Evolutionary conservation across 2,797 vertebrate species (phyloP).

Genomic region (Chaunax sp.): DNA sequence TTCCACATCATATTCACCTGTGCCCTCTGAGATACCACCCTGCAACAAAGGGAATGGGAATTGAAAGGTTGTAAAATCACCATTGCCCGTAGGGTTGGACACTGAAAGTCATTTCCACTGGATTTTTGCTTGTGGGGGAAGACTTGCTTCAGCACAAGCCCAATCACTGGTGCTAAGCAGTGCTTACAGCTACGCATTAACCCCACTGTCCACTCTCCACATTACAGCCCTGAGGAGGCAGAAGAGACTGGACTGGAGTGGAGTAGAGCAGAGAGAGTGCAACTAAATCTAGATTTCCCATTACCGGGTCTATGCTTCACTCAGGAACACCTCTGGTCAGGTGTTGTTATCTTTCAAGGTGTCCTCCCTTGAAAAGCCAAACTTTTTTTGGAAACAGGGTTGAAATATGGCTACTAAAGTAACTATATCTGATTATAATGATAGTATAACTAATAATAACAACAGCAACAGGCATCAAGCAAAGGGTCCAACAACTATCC

Average conservation of each 20-base stretch:
- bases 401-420: no score
- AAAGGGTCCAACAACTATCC: no score
- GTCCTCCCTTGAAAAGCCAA: constrained; percentile 64
- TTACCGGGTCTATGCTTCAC: constrained; percentile 49
- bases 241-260: constrained; percentile 58
- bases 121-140: constrained; percentile 75
- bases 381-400: no score
- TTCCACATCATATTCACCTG: constrained; percentile 76
- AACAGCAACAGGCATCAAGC: no score
- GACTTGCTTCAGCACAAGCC: constrained; percentile 74
- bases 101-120: constrained; percentile 80
- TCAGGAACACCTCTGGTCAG: constrained; percentile 57
- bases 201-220: constrained; percentile 77
- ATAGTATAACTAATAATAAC: no score
- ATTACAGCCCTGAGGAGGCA: constrained; percentile 73
- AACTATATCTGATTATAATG: no score
- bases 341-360: constrained; percentile 62
- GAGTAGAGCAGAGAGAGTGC: constrained; percentile 62
- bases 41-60: constrained; percentile 57
- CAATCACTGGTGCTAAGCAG: constrained; percentile 80
- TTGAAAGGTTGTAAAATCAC: constrained; percentile 61
- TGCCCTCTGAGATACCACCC: constrained; percentile 64
- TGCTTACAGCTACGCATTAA: constrained; percentile 84
- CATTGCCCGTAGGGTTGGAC: constrained; percentile 68
- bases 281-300: constrained; percentile 78